These are phyloP conservation scores for Lycaena phlaeas DNA, from an alignment of 2,888 invertebrate species.

Conservation along the genomic window DNA sequence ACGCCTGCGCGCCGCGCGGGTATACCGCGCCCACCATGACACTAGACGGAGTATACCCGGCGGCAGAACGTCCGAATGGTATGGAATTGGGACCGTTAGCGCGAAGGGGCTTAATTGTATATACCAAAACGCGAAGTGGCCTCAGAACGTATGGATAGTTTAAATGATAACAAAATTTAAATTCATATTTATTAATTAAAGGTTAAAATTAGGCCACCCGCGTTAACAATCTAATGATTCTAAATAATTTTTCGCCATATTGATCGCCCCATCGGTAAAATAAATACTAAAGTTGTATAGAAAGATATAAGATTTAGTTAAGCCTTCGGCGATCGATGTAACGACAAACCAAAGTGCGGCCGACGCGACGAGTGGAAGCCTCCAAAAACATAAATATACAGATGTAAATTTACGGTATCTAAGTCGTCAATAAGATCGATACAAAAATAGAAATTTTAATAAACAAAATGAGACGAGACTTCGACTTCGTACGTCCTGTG, in stretches of 20 bases:
- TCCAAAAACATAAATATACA: constrained; percentile 6
- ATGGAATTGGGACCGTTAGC: constrained; percentile 16
- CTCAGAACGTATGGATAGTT: constrained; percentile 3
- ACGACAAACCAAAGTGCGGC: constrained; percentile 21
- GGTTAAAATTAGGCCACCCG: constrained; percentile 21
- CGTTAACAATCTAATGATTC: constrained; percentile 22
- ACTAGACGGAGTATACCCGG: constrained; percentile 23
- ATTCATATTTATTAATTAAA: constrained; percentile 17
- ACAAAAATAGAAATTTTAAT: constrained; percentile 33
- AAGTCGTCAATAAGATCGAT: constrained; percentile 18
- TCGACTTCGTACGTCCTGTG: constrained; percentile 32
- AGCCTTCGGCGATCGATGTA: constrained; percentile 13
- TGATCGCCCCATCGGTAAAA: constrained; percentile 13
- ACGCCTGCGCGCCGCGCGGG: constrained; percentile 9
- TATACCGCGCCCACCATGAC: constrained; percentile 19
- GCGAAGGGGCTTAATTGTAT: constrained; percentile 21
- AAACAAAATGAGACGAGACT: constrained; percentile 28
- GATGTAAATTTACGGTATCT: not conserved
- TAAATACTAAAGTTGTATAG: not conserved
- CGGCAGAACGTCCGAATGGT: constrained; percentile 10
- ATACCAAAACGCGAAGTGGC: constrained; percentile 19
- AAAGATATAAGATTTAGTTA: constrained; percentile 1
- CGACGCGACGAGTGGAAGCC: constrained; percentile 31
- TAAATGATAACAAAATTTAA: constrained; percentile 13
- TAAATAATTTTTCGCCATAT: constrained; percentile 22